Evolutionary conservation across 2,113 vertebrate genomes (phyloP), one percentile per base, ranked within the genome.

Genomic region (Phrynosoma blainvillii): DNA sequence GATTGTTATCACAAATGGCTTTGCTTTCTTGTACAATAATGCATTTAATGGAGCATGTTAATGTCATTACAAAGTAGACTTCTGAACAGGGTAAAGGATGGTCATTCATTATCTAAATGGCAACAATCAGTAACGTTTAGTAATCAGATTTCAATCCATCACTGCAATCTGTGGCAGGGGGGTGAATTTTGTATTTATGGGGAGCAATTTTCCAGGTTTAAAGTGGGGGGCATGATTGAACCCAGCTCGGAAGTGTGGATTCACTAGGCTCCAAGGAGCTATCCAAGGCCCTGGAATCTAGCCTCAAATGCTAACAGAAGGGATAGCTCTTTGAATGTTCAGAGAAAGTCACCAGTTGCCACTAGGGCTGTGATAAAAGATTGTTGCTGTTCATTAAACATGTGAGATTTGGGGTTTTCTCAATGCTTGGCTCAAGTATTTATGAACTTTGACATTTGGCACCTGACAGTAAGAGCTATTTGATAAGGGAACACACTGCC

Each of bases 21-120:
- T 25, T n/a, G 47, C 2, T 84, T 56, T 88, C 85, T 84, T 89
- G 40, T 79, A 52, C 21, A 87, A 74, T 90, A 56, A 84, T 88
- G 47, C 11, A 54, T 0, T 0, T 66, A 66, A 36, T 5, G 21
- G 62, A 0, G 52, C 5, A 0, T 85, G n/a, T 71, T 90, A 23
- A 84, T 56, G 14, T 80, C 16, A 32, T 84, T 82, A 47, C 7
- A 36, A 68, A 77, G 75, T 4, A 52, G 36, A 40, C n/a, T 82
- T 91, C 70, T 87, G 83, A 80, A 74, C 1, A 56, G 30, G 71
- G 8, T 84, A 20, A 36, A 83, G 76, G 56, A 23, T 7, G 87
- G 10, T 9, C 77, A 0, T 23, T 66, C 14, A 1, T 79, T 89
- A 27, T 80, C 30, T 21, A 21, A 71, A 42, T 52, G 88, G 16